Evolutionary conservation across 1,140 invertebrate species (phyloP), one percentile per base, ranked within the genome.

Genomic region (Drosophila pallidifrons): DNA sequence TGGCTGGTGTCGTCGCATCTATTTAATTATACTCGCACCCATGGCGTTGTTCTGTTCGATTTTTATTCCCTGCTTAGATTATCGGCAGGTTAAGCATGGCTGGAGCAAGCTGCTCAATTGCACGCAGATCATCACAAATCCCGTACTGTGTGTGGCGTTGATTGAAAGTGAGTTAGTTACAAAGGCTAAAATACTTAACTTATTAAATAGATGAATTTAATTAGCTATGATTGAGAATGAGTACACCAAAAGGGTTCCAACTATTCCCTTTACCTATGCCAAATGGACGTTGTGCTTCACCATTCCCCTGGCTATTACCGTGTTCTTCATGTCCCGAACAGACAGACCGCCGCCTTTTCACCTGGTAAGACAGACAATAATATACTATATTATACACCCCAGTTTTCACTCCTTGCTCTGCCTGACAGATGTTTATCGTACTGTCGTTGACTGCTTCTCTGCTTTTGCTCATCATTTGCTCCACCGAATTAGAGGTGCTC

Each of bases 41-140:
- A 38, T 86, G 8, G 71, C 66, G 0, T 30, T 60, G 7, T 73
- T 5, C 2, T 46, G 15, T 41, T 28, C 13, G 1, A 1, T 58
- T 15, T 52, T 82, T 1, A 65, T 86, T 10, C 82, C 82, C 4
- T 25, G 61, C 16, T 78, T 86, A 13, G 76, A 86, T 38, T 79
- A 45, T 45, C 47, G 58, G n/a, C 47, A 30, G 38, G 57, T 73
- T 6, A 87, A 76, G 52, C 82, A 86, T 15, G 82, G 79, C 3
- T 87, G 82, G 82, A 87, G 68, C 66, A 86, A 86, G 54, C 10
- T 86, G 38, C 71, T 86, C 25, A 86, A 86, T 13, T 86, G 82
- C 13, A 59, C 60, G 16, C 82, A 82, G 30, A 79, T 86, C 8
- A 57, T 86, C 0, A 61, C 49, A 0, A 82, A 61, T 52, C 82